Percentiles rank a stretch among this genome's conserved stretches.
Evolutionary conservation across 2,888 invertebrate species (phyloP).

Genomic region (Drosophila lutescens): DNA sequence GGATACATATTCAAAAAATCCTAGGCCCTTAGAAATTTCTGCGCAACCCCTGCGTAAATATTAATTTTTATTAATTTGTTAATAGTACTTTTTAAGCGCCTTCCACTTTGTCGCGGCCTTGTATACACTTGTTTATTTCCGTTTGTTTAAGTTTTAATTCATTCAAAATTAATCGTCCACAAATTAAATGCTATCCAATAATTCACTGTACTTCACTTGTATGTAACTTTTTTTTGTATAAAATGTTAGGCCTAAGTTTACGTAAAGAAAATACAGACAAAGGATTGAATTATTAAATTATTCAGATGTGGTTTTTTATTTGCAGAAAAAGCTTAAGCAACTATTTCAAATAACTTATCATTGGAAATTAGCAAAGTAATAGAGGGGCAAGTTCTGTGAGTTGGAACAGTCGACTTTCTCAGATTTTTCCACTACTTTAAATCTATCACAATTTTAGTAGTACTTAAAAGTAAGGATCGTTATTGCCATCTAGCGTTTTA

Average conservation of each 20-base stretch:
- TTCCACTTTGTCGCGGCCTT: constrained; percentile 2
- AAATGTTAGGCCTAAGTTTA: constrained; percentile 12
- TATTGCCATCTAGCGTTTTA: too few species aligned
- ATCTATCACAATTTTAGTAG: too few species aligned
- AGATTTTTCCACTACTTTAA: too few species aligned
- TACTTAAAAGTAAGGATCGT: too few species aligned
- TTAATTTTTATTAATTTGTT: constrained; percentile 6
- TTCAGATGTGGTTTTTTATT: background rate
- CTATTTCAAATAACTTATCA: too few species aligned
- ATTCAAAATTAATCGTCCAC: background rate
- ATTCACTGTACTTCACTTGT: constrained; percentile 3
- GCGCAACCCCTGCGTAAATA: background rate
- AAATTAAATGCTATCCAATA: background rate
- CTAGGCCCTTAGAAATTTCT: background rate
- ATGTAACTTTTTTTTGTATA: constrained; percentile 8
- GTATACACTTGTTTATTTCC: constrained; percentile 4
- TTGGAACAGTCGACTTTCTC: too few species aligned
- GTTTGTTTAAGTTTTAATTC: constrained; percentile 17
- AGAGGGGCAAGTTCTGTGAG: too few species aligned
- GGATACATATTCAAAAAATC: background rate
- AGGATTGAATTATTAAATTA: constrained; percentile 7
- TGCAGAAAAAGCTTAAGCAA: too few species aligned
- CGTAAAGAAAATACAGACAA: constrained; percentile 4
- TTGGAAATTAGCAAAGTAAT: too few species aligned
- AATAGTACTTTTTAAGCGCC: constrained; percentile 9